Evolutionary conservation across 2,888 invertebrate genomes (phyloP).

Genomic region (Cosmia pyralina): DNA sequence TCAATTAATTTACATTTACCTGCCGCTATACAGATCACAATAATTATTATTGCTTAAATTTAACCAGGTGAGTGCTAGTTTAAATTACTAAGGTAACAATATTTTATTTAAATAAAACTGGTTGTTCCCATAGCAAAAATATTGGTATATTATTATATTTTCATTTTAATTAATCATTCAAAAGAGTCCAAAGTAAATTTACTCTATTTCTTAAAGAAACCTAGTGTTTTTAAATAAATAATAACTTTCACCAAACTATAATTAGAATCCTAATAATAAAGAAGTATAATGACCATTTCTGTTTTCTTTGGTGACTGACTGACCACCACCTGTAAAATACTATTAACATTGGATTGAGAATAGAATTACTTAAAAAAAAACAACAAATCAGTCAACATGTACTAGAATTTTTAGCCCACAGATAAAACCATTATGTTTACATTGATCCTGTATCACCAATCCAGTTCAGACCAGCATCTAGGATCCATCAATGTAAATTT

Average conservation of each 20-base stretch:
- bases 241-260: neutral
- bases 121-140: neutral
- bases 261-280: neutral
- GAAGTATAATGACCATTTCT: neutral
- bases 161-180: neutral
- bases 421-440: neutral
- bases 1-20: neutral
- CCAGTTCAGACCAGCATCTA: neutral
- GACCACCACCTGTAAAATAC: neutral
- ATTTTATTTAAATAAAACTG: neutral
- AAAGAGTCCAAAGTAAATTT: neutral
- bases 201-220: neutral
- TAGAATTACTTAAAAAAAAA: neutral
- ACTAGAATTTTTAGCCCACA: neutral
- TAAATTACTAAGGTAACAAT: neutral
- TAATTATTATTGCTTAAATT: neutral
- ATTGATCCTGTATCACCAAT: neutral
- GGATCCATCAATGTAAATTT: too few relatives aligned
- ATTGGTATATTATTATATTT: neutral
- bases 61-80: too few relatives aligned
- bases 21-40: neutral
- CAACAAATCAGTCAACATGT: neutral
- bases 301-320: neutral
- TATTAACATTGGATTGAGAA: neutral
- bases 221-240: neutral